Conservation (phyloP, 2,113 vertebrate species). For the Neoarius graeffei region DNA sequence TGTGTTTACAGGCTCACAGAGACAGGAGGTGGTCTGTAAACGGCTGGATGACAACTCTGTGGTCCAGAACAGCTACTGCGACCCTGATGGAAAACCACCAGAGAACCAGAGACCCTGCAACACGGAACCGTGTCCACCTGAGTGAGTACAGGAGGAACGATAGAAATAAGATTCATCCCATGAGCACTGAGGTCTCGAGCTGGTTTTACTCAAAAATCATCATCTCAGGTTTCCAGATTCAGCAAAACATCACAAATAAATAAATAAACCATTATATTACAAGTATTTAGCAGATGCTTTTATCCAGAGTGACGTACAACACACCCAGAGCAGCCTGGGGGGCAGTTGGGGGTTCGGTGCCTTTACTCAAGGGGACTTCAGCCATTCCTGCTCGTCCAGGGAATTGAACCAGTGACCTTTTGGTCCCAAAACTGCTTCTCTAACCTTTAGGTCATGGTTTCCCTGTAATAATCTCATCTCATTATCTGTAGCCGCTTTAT, state of each 20-base stretch:
- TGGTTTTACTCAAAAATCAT: background rate
- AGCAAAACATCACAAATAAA: background rate
- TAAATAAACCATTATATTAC: too few species aligned
- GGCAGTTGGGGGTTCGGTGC: too few species aligned
- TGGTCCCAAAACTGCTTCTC: too few species aligned
- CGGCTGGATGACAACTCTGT: conserved; percentile 90
- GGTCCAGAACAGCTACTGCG: conserved; percentile 97
- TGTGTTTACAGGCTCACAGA: conserved; percentile 81
- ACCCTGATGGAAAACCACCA: conserved; percentile 89
- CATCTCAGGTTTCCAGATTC: background rate
- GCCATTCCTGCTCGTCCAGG: too few species aligned
- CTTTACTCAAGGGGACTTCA: too few species aligned
- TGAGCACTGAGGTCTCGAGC: background rate
- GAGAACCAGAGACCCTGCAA: conserved; percentile 95
- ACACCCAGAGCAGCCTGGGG: too few species aligned
- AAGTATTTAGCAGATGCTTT: too few species aligned
- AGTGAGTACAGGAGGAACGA: conserved; percentile 79
- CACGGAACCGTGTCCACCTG: conserved; percentile 94
- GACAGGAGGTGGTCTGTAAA: conserved; percentile 93
- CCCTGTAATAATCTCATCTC: too few species aligned
- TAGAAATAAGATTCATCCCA: background rate
- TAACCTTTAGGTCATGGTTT: too few species aligned
- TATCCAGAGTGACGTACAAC: too few species aligned
- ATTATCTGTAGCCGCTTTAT: too few species aligned
- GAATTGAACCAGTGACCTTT: too few species aligned